Evolutionary conservation across 1,140 invertebrate species (phyloP).

Genomic region (Drosophila biarmipes): DNA sequence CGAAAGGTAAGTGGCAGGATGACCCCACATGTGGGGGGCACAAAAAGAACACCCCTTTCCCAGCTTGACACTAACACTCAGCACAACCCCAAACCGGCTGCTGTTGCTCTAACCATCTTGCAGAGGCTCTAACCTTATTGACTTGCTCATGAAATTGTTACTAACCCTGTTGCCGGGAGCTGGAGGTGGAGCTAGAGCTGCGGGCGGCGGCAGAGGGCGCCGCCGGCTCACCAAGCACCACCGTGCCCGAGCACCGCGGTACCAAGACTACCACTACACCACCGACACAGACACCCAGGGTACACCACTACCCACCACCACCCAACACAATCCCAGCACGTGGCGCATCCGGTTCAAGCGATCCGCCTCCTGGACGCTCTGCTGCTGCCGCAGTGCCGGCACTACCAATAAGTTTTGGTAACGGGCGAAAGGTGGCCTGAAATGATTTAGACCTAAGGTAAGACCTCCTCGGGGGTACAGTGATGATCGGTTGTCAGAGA

Average conservation of each 20-base stretch:
- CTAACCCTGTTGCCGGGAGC: constrained; percentile 71
- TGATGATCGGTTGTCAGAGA: not conserved
- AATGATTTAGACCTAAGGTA: constrained; percentile 74
- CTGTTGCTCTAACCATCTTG: constrained; percentile 61
- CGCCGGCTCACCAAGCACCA: constrained; percentile 41
- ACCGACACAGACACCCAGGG: constrained; percentile 54
- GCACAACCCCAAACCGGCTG: constrained; percentile 27
- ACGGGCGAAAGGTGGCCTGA: constrained; percentile 45
- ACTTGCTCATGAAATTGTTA: constrained; percentile 80
- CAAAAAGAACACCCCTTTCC: constrained; percentile 6
- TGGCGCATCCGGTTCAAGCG: constrained; percentile 29
- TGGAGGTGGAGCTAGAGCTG: constrained; percentile 21
- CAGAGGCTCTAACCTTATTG: constrained; percentile 76
- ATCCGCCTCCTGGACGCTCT: constrained; percentile 57
- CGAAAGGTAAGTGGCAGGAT: constrained; percentile 64
- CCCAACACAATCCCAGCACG: constrained; percentile 16
- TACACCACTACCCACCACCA: constrained; percentile 11
- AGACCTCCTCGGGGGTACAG: constrained; percentile 28
- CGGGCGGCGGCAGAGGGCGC: constrained; percentile 24
- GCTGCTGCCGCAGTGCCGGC: constrained; percentile 61
- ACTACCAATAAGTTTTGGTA: constrained; percentile 66
- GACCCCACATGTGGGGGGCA: not conserved
- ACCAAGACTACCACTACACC: constrained; percentile 67
- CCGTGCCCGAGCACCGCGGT: constrained; percentile 57
- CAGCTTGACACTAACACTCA: constrained; percentile 59